Base-by-base conservation (phyloP, 2,888 invertebrate species). In the Pammene aurita region DNA sequence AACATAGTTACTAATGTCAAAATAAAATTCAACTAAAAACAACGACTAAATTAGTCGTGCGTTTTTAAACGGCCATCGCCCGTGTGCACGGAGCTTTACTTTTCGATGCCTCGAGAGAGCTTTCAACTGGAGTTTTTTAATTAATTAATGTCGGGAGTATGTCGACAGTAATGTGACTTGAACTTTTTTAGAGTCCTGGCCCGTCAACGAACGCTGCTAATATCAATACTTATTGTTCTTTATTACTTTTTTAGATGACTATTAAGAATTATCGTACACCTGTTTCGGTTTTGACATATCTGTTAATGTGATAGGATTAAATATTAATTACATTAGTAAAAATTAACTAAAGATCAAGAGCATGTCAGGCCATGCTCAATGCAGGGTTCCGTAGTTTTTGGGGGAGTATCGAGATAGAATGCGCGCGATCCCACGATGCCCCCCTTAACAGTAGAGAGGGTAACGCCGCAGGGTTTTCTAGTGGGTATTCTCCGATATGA, bases 81-180 rank as follows among this genome's bases (percentile, higher is more conserved):
- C 38, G 62, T 62, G 50, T 62, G 62, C 26, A 13, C 50, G 10
- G 5, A 9, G 4, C 50, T 41, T 62, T 41, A 62, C 2, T n/a
- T 13, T 4, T 5, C 50, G 18, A 61, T 58, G 58, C 42, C 18
- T 41, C 38, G 18, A 16, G 41, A 50, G 62, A 41, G 52, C 50
- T 62, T 60, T 60, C 62, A 14, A 52, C 14, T 50, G 38, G 18
- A 62, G 41, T 41, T 62, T 62, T 62, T 62, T 62, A 62, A 62
- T 62, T 62, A 62, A 62, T 52, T n/a, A 52, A 62, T 41, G 41
- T 52, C 41, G 18, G 48, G 13, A 50, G n/a, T 50, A 62, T 62
- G 62, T 18, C 18, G 50, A 50, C 50, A n/a, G 50, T 48, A 10
- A 52, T 52, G 26, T 50, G 50, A 41, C 50, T 61, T 18, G n/a